Evolutionary conservation across 2,888 invertebrate genomes (phyloP).

Genomic region (Macrophya annulata): DNA sequence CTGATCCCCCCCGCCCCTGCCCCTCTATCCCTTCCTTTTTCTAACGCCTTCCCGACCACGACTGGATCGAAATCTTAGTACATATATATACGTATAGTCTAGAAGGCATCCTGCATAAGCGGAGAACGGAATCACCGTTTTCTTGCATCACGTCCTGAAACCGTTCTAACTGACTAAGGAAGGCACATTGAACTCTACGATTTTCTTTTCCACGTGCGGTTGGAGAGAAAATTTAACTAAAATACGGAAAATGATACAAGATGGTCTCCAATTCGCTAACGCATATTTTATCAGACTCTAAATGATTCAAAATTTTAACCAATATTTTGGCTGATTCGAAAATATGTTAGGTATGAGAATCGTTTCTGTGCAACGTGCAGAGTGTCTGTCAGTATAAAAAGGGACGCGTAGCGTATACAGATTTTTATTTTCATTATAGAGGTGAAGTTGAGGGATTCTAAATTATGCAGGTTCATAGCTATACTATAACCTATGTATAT

Average conservation of each 20-base stretch:
- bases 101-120: constrained; percentile 22
- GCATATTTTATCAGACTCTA: not conserved
- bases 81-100: not conserved
- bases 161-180: not conserved
- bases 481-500: not conserved
- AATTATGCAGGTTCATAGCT: not conserved
- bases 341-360: no score
- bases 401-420: no score
- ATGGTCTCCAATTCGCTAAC: not conserved
- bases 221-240: not conserved
- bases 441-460: not conserved
- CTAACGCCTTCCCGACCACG: not conserved
- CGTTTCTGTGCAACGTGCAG: no score
- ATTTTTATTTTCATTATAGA: not conserved
- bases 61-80: constrained; percentile 38
- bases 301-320: not conserved
- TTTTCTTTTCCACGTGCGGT: not conserved
- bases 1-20: not conserved
- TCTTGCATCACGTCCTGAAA: constrained; percentile 22
- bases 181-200: not conserved
- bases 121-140: constrained; percentile 36
- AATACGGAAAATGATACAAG: not conserved
- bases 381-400: no score
- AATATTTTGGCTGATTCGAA: not conserved
- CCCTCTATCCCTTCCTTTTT: constrained; percentile 26